Base-by-base conservation (phyloP, 2,797 vertebrate species). In the Dendrocincla fuliginosa region DNA sequence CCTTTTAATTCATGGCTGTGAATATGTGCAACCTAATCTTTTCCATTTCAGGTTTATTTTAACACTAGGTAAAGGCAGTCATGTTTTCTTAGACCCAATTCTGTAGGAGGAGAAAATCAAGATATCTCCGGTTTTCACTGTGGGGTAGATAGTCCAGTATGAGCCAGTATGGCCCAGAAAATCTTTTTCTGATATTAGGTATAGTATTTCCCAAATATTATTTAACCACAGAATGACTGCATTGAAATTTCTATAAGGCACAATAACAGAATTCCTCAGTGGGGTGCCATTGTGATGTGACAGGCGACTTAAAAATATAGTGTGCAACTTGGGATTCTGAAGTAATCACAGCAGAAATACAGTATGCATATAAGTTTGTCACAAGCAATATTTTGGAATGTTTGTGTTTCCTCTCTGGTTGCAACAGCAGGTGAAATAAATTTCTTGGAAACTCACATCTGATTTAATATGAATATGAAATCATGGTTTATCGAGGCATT, bases 341-440 rank as follows among this genome's bases (percentile, higher is more conserved):
- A 95, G 52, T 70, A 96, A 96, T 95, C 89, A 49, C 27, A 78
- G 46, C 0, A 60, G 93, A 97, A 60, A 28, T 39, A 19, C 27
- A 20, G 37, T 30, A 61, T 20, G 27, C 30, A 41, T 30, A 61
- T 61, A 35, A 35, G 6, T 30, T 61, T 61, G 37, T 30, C 27
- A 61, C 13, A 30, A 30, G 9, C 37, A 30, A 20, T 41, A 61
- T 61, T 61, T 61, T 61, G 27, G 18, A 61, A 41, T 61, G 6
- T 41, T 30, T 61, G 3, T 19, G 39, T 41, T 41, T 61, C 59
- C 13, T 41, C 59, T 41, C 59, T 41, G 12, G 13, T 61, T 61
- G 17, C 59, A 37, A 41, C 59, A 20, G 17, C 12, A 60, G 25
- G 25, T 39, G 27, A 39, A 60, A 60, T 41, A 30, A 6, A 41